Percentiles rank a stretch among this genome's conserved stretches.
phyloP scores from a whole-genome alignment of 2,797 vertebrate species.

The Tokudaia muenninki region DNA sequence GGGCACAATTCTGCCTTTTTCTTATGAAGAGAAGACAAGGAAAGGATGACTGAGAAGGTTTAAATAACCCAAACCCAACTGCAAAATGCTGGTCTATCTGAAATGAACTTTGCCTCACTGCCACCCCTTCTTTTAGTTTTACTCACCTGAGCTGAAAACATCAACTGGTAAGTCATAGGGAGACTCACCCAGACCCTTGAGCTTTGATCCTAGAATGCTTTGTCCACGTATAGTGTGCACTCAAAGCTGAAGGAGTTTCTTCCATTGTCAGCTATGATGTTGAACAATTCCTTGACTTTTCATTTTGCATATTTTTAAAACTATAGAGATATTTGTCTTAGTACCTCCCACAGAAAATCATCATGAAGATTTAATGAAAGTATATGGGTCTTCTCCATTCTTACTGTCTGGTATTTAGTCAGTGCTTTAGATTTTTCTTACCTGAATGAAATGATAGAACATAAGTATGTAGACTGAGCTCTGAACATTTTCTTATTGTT shows the following conservation, averaged over 20 bases:
- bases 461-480: background rate
- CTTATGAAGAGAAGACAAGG: background rate
- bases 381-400: background rate
- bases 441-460: conserved; percentile 11
- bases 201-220: background rate
- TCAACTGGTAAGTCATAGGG: background rate
- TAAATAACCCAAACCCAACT: background rate
- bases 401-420: background rate
- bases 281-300: background rate
- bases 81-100: background rate
- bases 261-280: background rate
- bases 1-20: background rate
- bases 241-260: background rate
- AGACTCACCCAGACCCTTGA: background rate
- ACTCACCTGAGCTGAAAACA: background rate
- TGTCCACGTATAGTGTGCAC: background rate
- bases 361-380: conserved; percentile 6
- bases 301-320: background rate
- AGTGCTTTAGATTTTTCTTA: conserved; percentile 39
- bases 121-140: background rate
- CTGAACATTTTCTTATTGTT: conserved; percentile 21
- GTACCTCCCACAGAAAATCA: background rate
- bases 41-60: background rate
- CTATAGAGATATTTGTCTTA: background rate
- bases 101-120: background rate